Evolutionary conservation across 92 coral and sea anemone species (phyloP).

Genomic region (Pocillopora meandrina): DNA sequence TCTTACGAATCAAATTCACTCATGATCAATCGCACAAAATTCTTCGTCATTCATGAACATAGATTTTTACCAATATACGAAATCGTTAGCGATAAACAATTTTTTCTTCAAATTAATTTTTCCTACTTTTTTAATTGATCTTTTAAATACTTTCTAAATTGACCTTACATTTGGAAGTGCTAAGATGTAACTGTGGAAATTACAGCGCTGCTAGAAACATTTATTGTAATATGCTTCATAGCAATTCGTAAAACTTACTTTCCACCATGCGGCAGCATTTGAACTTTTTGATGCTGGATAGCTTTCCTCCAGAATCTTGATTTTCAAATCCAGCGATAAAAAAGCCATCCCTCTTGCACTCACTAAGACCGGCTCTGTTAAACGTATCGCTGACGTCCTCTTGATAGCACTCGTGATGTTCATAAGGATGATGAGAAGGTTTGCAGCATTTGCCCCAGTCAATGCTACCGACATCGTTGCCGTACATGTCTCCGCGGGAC

Average conservation of each 20-base stretch:
- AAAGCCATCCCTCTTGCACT: constrained; percentile 50
- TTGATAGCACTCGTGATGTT: constrained; percentile 44
- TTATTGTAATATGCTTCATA: no score
- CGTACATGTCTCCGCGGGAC: constrained; percentile 12
- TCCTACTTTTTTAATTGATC: no score
- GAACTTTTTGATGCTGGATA: constrained; percentile 53
- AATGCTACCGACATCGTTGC: constrained; percentile 9
- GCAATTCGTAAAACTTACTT: not conserved
- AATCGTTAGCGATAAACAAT: no score
- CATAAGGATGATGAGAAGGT: constrained; percentile 52
- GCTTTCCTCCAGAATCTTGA: constrained; percentile 15
- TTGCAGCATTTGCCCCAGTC: constrained; percentile 63
- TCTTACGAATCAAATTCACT: no score
- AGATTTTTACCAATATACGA: no score
- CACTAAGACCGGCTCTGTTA: constrained; percentile 56
- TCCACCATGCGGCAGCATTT: constrained; percentile 68
- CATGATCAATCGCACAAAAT: no score
- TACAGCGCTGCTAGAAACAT: no score
- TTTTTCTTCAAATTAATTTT: no score
- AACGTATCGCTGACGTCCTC: constrained; percentile 47
- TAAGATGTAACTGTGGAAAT: no score
- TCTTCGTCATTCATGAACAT: no score
- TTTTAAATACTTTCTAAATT: no score
- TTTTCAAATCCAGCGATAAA: constrained; percentile 56
- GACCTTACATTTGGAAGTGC: no score